phyloP scores from a whole-genome alignment of 2,888 invertebrate species.

The Vannuccia rotundouncinata region DNA sequence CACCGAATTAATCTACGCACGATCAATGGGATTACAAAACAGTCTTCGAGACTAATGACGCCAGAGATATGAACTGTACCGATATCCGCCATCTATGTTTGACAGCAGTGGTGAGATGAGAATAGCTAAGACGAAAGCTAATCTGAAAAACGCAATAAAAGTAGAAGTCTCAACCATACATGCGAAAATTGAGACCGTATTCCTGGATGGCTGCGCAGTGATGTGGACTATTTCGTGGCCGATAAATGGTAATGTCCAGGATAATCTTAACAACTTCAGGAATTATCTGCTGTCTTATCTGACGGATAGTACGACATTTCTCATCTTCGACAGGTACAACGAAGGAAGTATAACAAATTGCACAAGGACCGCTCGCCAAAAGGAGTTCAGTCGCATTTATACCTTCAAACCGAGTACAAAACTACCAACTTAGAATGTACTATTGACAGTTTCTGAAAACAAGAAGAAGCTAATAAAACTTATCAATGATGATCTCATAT shows the following conservation, averaged over 20 bases:
- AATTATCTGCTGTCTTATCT: not conserved
- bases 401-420: not conserved
- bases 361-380: not conserved
- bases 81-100: constrained; percentile 36
- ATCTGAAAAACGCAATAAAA: constrained; percentile 35
- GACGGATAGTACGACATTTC: not conserved
- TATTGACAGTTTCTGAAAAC: not conserved
- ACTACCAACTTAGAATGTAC: not conserved
- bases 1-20: constrained; percentile 37
- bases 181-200: not conserved
- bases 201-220: constrained; percentile 38
- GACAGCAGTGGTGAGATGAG: constrained; percentile 34
- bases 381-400: not conserved
- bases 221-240: constrained; percentile 40
- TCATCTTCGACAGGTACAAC: not conserved
- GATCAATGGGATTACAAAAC: constrained; percentile 34
- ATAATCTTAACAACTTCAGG: constrained; percentile 34
- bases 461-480: not conserved
- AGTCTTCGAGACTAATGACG: constrained; percentile 18
- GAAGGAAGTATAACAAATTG: not conserved
- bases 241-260: constrained; percentile 32
- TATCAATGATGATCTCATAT: not conserved
- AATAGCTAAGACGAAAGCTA: constrained; percentile 35
- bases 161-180: constrained; percentile 30
- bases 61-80: not conserved